phyloP scores from a whole-genome alignment of 2,113 vertebrate species.

The Crotophaga sulcirostris region DNA sequence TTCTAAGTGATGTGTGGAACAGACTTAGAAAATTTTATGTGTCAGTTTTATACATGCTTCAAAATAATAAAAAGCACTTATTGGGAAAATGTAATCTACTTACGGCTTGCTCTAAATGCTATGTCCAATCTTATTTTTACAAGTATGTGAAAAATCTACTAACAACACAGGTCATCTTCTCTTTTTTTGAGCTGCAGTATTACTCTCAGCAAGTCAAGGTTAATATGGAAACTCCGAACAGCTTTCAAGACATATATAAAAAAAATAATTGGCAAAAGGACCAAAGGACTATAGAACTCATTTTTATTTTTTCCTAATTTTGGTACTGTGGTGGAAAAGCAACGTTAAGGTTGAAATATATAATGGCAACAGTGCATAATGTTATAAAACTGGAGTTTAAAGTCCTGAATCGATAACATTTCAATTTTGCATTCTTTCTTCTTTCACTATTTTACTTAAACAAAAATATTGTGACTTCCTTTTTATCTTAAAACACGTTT shows the following conservation, averaged over 20 bases:
- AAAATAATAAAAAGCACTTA: slow-evolving; percentile 65
- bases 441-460: background rate
- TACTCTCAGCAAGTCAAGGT: slow-evolving; percentile 12
- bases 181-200: slow-evolving; percentile 38
- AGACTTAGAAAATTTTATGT: background rate
- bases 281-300: background rate
- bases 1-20: background rate
- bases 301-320: background rate
- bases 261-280: slow-evolving; percentile 37
- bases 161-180: background rate
- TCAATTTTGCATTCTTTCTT: background rate
- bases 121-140: slow-evolving; percentile 62
- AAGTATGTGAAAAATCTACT: slow-evolving; percentile 46
- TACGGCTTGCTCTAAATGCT: slow-evolving; percentile 32
- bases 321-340: background rate
- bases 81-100: slow-evolving; percentile 55
- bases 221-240: slow-evolving; percentile 25
- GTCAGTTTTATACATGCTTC: slow-evolving; percentile 4
- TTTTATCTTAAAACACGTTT: background rate
- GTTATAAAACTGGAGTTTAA: background rate
- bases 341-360: background rate
- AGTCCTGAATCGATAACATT: background rate
- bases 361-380: background rate
- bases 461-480: background rate
- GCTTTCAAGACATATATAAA: slow-evolving; percentile 39